Evolutionary conservation across 2,888 invertebrate genomes (phyloP).

Genomic region (Cephus sareptanus): DNA sequence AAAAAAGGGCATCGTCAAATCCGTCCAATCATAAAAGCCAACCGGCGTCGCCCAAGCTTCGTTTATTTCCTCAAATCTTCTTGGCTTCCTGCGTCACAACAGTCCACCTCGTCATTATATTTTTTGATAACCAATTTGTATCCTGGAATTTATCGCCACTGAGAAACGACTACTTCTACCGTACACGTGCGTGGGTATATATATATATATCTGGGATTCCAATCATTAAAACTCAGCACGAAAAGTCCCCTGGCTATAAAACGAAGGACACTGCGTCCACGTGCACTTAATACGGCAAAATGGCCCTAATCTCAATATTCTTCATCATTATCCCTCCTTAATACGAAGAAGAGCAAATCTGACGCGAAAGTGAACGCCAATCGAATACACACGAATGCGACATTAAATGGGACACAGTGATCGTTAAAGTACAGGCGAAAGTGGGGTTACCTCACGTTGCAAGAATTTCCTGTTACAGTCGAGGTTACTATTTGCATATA

Average conservation of each 20-base stretch:
- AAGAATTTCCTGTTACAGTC: conserved; percentile 9
- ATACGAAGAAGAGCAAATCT: too few species aligned
- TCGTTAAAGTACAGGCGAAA: conserved; percentile 5
- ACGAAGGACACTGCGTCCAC: too few species aligned
- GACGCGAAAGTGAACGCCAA: too few species aligned
- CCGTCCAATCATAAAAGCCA: neutral
- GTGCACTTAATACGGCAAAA: too few species aligned
- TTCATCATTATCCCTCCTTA: too few species aligned
- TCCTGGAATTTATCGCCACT: neutral
- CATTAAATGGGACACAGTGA: conserved; percentile 10
- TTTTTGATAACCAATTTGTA: conserved; percentile 6
- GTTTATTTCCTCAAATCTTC: neutral
- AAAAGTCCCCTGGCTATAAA: too few species aligned
- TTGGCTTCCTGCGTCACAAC: neutral
- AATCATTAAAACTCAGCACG: too few species aligned
- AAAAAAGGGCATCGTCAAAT: neutral
- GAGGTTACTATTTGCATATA: too few species aligned
- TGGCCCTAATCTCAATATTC: too few species aligned
- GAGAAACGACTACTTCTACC: too few species aligned
- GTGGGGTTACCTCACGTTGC: conserved; percentile 13
- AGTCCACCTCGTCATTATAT: neutral
- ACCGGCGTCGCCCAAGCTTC: neutral
- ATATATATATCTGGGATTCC: too few species aligned
- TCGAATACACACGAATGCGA: neutral
- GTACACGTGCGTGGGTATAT: too few species aligned